Evolutionary conservation across 2,797 vertebrate species (phyloP).

Genomic region (Avahi laniger): DNA sequence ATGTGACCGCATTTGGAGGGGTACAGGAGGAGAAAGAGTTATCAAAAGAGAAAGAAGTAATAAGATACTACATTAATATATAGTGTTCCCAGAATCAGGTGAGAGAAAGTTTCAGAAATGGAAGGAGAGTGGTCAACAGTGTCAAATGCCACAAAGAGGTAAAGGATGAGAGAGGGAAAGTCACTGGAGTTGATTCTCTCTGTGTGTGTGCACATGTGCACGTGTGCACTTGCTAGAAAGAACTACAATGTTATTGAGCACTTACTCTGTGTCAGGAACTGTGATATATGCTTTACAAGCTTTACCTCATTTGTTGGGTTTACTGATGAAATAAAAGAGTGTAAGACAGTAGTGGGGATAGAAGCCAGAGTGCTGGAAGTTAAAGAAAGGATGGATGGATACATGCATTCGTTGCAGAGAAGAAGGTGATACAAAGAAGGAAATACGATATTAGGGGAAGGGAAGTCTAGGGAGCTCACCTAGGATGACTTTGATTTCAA

Average conservation of each 20-base stretch:
- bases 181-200: not conserved
- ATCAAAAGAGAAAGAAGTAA: conserved; percentile 33
- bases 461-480: not conserved
- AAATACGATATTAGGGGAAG: not conserved
- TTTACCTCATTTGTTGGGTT: not conserved
- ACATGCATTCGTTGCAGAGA: not conserved
- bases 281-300: not conserved
- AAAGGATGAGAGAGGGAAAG: not conserved
- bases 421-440: not conserved
- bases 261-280: not conserved
- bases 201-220: not conserved
- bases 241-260: not conserved
- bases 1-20: not conserved
- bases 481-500: conserved; percentile 18
- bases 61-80: not conserved
- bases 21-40: not conserved
- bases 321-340: conserved; percentile 21
- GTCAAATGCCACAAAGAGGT: not conserved
- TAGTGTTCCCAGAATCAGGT: not conserved
- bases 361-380: not conserved
- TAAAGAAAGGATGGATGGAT: conserved; percentile 13
- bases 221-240: not conserved
- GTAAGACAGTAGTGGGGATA: not conserved
- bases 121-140: not conserved
- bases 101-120: not conserved